phyloP scores from a whole-genome alignment of 2,888 invertebrate species.

The Dryadula phaetusa region DNA sequence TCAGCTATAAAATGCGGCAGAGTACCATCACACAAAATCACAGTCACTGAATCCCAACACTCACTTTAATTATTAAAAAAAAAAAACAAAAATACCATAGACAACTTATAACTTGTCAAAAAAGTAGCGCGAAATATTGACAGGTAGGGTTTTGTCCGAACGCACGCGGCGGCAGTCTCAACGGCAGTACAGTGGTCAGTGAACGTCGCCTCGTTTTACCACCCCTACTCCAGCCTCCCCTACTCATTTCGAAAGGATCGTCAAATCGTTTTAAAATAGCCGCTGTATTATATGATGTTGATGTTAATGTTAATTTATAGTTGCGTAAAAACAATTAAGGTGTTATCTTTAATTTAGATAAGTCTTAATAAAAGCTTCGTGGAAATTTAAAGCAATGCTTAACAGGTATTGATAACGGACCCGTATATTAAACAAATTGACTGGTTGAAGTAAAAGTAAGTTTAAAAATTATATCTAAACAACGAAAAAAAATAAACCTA shows the following conservation, averaged over 20 bases:
- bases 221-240: slow-evolving; percentile 77
- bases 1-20: slow-evolving; percentile 66
- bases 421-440: no score
- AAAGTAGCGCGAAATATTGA: slow-evolving; percentile 49
- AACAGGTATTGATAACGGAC: no score
- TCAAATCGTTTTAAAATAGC: slow-evolving; percentile 59
- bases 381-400: not conserved
- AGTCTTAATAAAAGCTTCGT: no score
- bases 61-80: slow-evolving; percentile 41
- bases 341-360: slow-evolving; percentile 20
- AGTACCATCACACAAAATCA: slow-evolving; percentile 77
- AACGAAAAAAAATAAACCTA: no score
- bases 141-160: slow-evolving; percentile 53
- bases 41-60: slow-evolving; percentile 54
- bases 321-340: slow-evolving; percentile 63
- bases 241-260: slow-evolving; percentile 79
- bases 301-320: slow-evolving; percentile 68
- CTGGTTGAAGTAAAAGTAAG: no score
- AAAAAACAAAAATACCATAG: slow-evolving; percentile 56
- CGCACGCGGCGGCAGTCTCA: slow-evolving; percentile 66
- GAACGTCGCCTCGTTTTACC: slow-evolving; percentile 75
- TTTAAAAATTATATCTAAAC: no score
- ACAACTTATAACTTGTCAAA: slow-evolving; percentile 48
- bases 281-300: slow-evolving; percentile 59
- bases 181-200: slow-evolving; percentile 69